Evolutionary conservation across 2,113 vertebrate genomes (phyloP), one percentile per base, ranked within the genome.

Genomic region (Garra rufa): DNA sequence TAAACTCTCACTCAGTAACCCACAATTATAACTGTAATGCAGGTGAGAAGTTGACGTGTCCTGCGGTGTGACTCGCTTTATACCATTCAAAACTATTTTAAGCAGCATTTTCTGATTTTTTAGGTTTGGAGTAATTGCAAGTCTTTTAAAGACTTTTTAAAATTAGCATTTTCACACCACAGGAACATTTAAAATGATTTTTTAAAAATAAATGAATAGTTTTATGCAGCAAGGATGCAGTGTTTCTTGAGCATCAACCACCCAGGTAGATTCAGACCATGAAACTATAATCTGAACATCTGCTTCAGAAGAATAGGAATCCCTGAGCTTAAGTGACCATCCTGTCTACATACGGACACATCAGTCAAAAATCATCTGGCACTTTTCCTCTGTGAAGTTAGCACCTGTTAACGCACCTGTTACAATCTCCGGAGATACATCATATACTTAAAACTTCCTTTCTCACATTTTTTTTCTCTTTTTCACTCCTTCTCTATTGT

Each of bases 331-430:
- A 50, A 74, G 52, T 41, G 76, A 73, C 76, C 44, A 46, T 81
- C 43, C 44, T 50, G 61, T 7, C 38, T 46, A 8, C 65, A 70
- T 46, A 73, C 28, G 44, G 55, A 73, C 50, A 55, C 83, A 85
- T 57, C 15, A 74, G 41, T 73, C 63, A 79, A 26, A 61, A 41
- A 57, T 85, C 76, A 79, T 78, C 75, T 46, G 61, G 50, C 52
- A 44, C 77, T 43, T 81, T 75, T 67, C 84, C 34, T 15, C 55
- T 48, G 43, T 70, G 15, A 24, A 28, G 75, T 70, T 69, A 24
- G 19, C 79, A 81, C 79, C 63, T 81, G 61, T 81, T 70, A 70
- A 38, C 70, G 63, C 79, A 81, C 79, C 79, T 81, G 79, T 70
- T 81, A 55, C 65, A 70, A 41, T 81, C 63, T 81, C 46, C 65